Evolutionary conservation across 2,113 vertebrate genomes (phyloP).

Genomic region (Myiagra hebetior): DNA sequence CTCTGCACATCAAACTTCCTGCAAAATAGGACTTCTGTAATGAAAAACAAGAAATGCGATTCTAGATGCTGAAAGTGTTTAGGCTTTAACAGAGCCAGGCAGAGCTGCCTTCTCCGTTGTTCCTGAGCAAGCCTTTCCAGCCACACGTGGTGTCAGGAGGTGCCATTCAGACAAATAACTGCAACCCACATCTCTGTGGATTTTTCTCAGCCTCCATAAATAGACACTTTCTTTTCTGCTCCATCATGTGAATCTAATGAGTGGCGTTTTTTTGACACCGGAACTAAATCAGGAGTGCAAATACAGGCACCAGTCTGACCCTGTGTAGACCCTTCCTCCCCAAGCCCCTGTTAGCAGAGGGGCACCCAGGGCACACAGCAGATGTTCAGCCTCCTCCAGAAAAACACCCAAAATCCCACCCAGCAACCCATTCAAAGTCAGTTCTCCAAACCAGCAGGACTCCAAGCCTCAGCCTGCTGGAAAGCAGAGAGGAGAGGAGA

Average conservation of each 20-base stretch:
- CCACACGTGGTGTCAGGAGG: slow-evolving; percentile 22
- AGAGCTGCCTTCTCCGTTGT: background rate
- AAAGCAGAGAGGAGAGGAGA: background rate
- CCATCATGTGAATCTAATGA: slow-evolving; percentile 19
- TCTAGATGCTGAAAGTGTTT: background rate
- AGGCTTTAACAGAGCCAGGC: background rate
- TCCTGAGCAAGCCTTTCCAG: background rate
- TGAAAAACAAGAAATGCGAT: background rate
- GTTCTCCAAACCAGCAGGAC: background rate
- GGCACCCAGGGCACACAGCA: background rate
- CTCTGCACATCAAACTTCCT: background rate
- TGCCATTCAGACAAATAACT: background rate
- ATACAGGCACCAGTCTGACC: background rate
- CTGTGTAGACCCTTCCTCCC: background rate
- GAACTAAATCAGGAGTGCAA: background rate
- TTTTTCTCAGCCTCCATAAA: slow-evolving; percentile 16
- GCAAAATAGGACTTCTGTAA: background rate
- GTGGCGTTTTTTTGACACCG: background rate
- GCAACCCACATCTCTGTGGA: background rate
- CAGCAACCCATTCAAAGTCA: background rate
- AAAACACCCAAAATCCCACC: background rate
- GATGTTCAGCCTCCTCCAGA: background rate
- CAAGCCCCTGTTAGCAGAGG: background rate
- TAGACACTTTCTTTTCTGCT: slow-evolving; percentile 22
- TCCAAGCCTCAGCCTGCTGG: background rate